These are phyloP conservation scores for Linnaemya tessellans DNA, from an alignment of 2,888 invertebrate species.

Conservation along the genomic window DNA sequence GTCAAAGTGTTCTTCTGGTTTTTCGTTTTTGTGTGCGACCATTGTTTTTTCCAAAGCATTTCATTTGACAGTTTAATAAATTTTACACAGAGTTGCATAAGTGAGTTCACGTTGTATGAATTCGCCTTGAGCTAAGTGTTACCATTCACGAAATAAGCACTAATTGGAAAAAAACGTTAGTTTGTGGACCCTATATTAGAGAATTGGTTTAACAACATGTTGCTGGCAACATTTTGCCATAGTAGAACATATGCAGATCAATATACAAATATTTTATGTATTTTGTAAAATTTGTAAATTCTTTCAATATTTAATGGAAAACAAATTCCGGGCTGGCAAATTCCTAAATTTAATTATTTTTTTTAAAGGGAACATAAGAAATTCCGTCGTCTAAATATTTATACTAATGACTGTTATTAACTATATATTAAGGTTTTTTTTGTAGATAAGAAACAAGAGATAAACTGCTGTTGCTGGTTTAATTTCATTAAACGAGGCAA, in stretches of 20 bases:
- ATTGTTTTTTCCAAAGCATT: no score
- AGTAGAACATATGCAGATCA: background rate
- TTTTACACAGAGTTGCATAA: no score
- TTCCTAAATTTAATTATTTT: constrained; percentile 8
- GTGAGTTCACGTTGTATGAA: no score
- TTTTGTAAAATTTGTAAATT: background rate
- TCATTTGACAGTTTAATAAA: no score
- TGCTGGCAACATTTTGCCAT: constrained; percentile 12
- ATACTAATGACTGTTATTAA: constrained; percentile 46
- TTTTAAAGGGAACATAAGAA: background rate
- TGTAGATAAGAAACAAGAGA: constrained; percentile 23
- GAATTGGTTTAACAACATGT: constrained; percentile 20
- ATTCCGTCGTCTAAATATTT: background rate
- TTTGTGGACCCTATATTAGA: no score
- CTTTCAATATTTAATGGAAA: background rate
- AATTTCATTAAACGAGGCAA: background rate
- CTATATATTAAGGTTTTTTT: constrained; percentile 43
- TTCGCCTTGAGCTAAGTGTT: no score
- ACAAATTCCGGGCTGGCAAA: no score
- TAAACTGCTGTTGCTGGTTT: constrained; percentile 19
- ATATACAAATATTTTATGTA: background rate
- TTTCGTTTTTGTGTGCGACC: no score
- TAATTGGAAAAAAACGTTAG: no score
- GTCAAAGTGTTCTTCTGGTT: no score
- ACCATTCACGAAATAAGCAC: no score